Evolutionary conservation across 2,113 vertebrate genomes (phyloP).

Genomic region (Paratilapia polleni): DNA sequence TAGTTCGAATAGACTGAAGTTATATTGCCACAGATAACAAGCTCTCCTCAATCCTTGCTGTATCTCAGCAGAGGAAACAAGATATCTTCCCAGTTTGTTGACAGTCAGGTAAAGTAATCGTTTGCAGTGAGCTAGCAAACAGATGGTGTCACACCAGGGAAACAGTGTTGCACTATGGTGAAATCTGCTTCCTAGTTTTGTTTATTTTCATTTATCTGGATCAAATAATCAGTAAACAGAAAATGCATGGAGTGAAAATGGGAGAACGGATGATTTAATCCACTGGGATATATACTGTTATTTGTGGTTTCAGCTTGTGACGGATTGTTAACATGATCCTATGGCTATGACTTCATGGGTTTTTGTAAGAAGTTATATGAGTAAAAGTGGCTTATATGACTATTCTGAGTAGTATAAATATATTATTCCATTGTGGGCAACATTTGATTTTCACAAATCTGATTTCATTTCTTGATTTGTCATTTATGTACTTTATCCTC

Average conservation of each 20-base stretch:
- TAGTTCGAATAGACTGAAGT: slow-evolving; percentile 14
- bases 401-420: not conserved
- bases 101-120: slow-evolving; percentile 48
- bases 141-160: slow-evolving; percentile 45
- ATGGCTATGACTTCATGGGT: not conserved
- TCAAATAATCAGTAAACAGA: slow-evolving; percentile 23
- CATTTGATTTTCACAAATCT: too few relatives aligned
- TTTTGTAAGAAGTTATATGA: not conserved
- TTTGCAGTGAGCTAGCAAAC: slow-evolving; percentile 31
- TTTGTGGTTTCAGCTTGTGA: not conserved
- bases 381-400: not conserved
- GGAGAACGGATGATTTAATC: not conserved
- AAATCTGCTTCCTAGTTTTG: slow-evolving; percentile 28
- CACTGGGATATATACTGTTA: not conserved
- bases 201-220: slow-evolving; percentile 34
- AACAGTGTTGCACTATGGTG: slow-evolving; percentile 15
- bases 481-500: too few relatives aligned
- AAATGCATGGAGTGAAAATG: not conserved
- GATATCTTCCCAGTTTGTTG: slow-evolving; percentile 34
- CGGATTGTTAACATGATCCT: not conserved
- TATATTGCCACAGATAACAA: slow-evolving; percentile 49
- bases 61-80: slow-evolving; percentile 19
- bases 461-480: too few relatives aligned
- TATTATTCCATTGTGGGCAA: not conserved
- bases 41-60: slow-evolving; percentile 8